A percentile compares a stretch with the other conserved stretches of the same genome.
Evolutionary conservation across 1,140 invertebrate genomes (phyloP).

Genomic region (Hyposmocoma kahamanoa): DNA sequence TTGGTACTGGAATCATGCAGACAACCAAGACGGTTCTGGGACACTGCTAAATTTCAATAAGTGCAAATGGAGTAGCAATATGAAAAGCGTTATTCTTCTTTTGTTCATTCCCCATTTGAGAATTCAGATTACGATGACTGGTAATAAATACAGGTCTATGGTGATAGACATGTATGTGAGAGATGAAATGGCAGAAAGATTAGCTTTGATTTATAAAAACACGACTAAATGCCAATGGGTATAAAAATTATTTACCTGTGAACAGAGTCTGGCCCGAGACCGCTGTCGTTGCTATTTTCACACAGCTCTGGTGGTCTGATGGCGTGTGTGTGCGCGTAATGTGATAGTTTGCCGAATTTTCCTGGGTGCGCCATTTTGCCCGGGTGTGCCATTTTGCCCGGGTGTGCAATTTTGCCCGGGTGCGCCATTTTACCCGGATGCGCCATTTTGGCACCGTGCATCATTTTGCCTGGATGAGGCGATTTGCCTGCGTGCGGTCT

Average conservation of each 20-base stretch:
- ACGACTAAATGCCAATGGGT: too few relatives aligned
- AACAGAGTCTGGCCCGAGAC: constrained; percentile 82
- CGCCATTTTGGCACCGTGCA: constrained; percentile 39
- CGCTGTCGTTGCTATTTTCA: constrained; percentile 90
- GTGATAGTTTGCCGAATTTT: constrained; percentile 57
- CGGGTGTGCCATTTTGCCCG: constrained; percentile 65
- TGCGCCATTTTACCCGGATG: constrained; percentile 67
- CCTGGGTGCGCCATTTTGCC: constrained; percentile 60
- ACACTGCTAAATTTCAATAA: too few relatives aligned
- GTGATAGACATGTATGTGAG: too few relatives aligned
- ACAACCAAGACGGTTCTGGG: too few relatives aligned
- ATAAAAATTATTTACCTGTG: constrained; percentile 53
- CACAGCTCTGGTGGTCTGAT: constrained; percentile 71
- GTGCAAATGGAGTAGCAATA: too few relatives aligned
- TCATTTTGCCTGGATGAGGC: constrained; percentile 65
- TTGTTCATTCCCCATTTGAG: too few relatives aligned
- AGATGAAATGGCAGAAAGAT: too few relatives aligned
- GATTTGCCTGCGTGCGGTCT: constrained; percentile 61
- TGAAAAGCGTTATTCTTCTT: too few relatives aligned
- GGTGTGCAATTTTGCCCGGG: constrained; percentile 39
- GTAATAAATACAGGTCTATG: too few relatives aligned
- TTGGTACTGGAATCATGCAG: too few relatives aligned
- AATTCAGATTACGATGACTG: too few relatives aligned
- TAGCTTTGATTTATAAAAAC: too few relatives aligned
- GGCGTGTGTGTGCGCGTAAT: constrained; percentile 56